Evolutionary conservation across 2,797 vertebrate genomes (phyloP).

Genomic region (Argya squamiceps): DNA sequence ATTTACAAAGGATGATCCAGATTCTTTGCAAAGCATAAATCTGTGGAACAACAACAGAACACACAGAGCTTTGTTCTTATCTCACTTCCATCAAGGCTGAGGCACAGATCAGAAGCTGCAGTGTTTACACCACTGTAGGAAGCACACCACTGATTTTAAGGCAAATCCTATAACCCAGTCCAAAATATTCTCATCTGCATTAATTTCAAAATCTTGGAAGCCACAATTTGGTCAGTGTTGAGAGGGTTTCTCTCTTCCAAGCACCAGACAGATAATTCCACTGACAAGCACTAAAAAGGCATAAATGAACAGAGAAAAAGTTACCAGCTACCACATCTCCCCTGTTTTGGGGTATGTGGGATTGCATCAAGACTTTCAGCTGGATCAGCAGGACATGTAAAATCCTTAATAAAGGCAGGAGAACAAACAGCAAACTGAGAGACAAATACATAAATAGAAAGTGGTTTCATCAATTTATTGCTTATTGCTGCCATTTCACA

Average conservation of each 20-base stretch:
- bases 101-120: background rate
- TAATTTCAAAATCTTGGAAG: background rate
- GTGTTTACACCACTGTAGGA: background rate
- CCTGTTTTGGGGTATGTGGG: background rate
- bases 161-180: background rate
- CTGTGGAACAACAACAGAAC: background rate
- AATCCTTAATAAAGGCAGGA: background rate
- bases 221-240: background rate
- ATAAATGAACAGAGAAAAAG: background rate
- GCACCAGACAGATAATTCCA: background rate
- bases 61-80: background rate
- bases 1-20: background rate
- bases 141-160: background rate
- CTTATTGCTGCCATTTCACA: background rate
- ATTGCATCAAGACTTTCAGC: background rate
- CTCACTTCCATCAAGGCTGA: background rate
- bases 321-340: background rate
- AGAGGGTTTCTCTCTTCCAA: background rate
- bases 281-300: background rate
- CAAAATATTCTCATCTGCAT: background rate
- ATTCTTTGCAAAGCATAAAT: background rate
- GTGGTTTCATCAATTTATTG: slow-evolving; percentile 52
- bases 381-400: background rate
- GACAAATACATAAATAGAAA: background rate
- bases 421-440: background rate